phyloP scores from a whole-genome alignment of 2,888 invertebrate species.

The Oscheius onirici region DNA sequence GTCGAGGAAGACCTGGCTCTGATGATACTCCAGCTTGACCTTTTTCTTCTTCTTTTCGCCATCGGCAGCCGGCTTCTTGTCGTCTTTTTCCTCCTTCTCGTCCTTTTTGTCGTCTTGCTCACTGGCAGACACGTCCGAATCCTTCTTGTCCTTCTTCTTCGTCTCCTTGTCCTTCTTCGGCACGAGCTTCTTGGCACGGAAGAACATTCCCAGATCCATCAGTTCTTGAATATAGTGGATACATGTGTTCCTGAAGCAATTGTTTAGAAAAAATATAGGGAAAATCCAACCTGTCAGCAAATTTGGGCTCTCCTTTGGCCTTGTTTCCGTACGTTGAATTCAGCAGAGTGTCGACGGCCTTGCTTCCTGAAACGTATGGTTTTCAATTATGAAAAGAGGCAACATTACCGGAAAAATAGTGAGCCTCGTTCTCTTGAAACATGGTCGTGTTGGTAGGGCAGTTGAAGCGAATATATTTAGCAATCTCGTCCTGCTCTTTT shows the following conservation, averaged over 20 bases:
- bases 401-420: slow-evolving; percentile 87
- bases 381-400: neutral
- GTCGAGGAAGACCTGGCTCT: slow-evolving; percentile 91
- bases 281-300: slow-evolving; percentile 78
- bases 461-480: slow-evolving; percentile 92
- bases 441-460: slow-evolving; percentile 94
- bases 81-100: slow-evolving; percentile 57
- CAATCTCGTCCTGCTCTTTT: slow-evolving; percentile 83
- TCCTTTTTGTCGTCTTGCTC: slow-evolving; percentile 58
- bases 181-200: slow-evolving; percentile 68
- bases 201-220: slow-evolving; percentile 55
- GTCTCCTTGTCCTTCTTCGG: slow-evolving; percentile 66
- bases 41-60: slow-evolving; percentile 75
- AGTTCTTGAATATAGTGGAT: slow-evolving; percentile 45
- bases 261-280: neutral
- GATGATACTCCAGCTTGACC: slow-evolving; percentile 95
- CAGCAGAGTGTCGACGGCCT: slow-evolving; percentile 90
- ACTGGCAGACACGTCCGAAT: slow-evolving; percentile 45
- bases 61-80: slow-evolving; percentile 31
- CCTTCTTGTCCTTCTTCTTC: slow-evolving; percentile 37
- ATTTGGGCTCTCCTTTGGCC: slow-evolving; percentile 80
- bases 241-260: slow-evolving; percentile 36
- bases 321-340: slow-evolving; percentile 86
- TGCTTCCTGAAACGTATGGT: slow-evolving; percentile 69
- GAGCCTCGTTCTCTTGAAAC: slow-evolving; percentile 93